Percentiles rank a stretch among this genome's conserved stretches.
Evolutionary conservation across 1,140 invertebrate genomes (phyloP).

Genomic region (Triops longicaudatus): DNA sequence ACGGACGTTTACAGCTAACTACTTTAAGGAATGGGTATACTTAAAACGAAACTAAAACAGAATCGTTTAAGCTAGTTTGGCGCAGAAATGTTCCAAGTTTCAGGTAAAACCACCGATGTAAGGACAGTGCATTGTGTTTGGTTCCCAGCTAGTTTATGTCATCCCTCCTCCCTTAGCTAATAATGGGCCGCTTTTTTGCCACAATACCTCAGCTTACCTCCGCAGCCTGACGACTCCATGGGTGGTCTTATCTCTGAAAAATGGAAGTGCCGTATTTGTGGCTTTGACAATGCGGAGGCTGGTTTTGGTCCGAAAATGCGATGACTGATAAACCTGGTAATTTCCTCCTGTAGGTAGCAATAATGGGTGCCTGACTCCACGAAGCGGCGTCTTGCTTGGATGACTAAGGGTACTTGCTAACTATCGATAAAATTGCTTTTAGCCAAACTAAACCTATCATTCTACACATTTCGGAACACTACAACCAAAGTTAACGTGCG

Average conservation of each 20-base stretch:
- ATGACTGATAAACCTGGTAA: conserved; percentile 3
- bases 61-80: too few species aligned
- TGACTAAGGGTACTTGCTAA: neutral
- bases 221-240: neutral
- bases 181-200: neutral
- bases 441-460: neutral
- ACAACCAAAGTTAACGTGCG: neutral
- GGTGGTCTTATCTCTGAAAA: neutral
- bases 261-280: neutral
- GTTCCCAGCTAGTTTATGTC: neutral
- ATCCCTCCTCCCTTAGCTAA: neutral
- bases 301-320: neutral
- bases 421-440: conserved; percentile 2
- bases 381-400: neutral
- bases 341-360: neutral
- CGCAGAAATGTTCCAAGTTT: neutral
- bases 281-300: conserved; percentile 1
- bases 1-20: too few species aligned
- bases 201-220: neutral
- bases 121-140: neutral
- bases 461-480: neutral
- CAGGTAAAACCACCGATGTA: neutral
- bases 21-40: too few species aligned
- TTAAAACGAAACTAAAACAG: too few species aligned
- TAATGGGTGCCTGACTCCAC: neutral